Evolutionary conservation across 2,797 vertebrate genomes (phyloP).

Genomic region (Cuculus canorus): DNA sequence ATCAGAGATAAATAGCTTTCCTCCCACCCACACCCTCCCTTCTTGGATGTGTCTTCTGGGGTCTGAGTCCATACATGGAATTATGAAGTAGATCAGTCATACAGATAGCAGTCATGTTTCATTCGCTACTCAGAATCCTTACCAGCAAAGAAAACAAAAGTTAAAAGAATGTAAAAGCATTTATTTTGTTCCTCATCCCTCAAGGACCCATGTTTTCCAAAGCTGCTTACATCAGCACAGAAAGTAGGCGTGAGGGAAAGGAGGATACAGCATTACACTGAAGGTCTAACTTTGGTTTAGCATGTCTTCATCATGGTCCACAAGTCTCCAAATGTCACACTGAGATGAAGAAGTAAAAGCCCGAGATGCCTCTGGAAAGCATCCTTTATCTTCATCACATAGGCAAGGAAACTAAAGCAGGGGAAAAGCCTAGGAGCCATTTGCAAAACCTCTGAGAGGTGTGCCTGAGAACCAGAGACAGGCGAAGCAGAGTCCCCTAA

Average conservation of each 20-base stretch:
- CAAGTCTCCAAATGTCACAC: conserved; percentile 7
- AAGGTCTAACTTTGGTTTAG: neutral
- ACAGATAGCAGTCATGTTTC: conserved; percentile 83
- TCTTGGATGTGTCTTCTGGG: conserved; percentile 65
- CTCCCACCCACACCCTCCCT: conserved; percentile 34
- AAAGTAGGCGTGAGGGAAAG: neutral
- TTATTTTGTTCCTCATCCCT: conserved; percentile 82
- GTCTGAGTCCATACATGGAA: conserved; percentile 82
- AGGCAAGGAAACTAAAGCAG: conserved; percentile 23
- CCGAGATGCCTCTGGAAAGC: neutral
- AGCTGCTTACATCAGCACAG: neutral
- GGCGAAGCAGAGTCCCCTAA: neutral
- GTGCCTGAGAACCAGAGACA: neutral
- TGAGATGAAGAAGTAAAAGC: neutral
- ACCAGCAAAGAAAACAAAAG: conserved; percentile 79
- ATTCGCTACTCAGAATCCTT: conserved; percentile 91
- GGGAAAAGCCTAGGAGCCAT: neutral
- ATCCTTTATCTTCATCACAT: neutral
- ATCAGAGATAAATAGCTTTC: conserved; percentile 63
- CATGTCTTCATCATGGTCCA: neutral
- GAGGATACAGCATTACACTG: neutral
- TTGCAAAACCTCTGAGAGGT: neutral
- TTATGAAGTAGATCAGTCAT: conserved; percentile 90
- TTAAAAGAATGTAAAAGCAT: conserved; percentile 85
- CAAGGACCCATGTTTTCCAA: conserved; percentile 81